phyloP scores from a whole-genome alignment of 2,888 invertebrate species.

The Gerris lacustris region DNA sequence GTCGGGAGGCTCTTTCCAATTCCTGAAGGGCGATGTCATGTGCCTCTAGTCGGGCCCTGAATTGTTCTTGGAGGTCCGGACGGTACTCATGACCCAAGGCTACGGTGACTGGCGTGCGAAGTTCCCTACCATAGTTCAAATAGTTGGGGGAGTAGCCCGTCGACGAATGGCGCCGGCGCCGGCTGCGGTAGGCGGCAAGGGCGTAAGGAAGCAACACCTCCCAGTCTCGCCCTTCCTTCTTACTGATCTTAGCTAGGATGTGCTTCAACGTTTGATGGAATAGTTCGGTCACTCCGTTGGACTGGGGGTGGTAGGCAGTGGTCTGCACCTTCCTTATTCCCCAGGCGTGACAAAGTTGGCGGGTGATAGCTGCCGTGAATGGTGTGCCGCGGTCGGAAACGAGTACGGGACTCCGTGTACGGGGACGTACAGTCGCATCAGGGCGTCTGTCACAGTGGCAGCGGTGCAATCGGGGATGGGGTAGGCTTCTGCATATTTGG shows the following conservation, averaged over 20 bases:
- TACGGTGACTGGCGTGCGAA: background rate
- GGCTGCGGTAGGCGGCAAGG: slow-evolving; percentile 6
- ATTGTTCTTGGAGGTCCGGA: no score
- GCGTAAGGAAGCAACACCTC: slow-evolving; percentile 5
- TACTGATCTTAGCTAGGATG: background rate
- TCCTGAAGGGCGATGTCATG: no score
- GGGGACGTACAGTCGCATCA: background rate
- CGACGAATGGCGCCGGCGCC: background rate
- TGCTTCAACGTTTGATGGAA: slow-evolving; percentile 30
- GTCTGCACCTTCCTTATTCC: slow-evolving; percentile 12
- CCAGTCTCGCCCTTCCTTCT: background rate
- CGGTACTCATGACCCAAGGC: background rate
- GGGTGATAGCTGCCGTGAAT: slow-evolving; percentile 28
- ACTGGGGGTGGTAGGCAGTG: slow-evolving; percentile 33
- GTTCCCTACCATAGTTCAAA: slow-evolving; percentile 11
- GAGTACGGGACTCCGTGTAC: slow-evolving; percentile 9
- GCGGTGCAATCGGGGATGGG: slow-evolving; percentile 26
- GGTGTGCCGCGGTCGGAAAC: slow-evolving; percentile 36
- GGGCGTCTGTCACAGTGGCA: background rate
- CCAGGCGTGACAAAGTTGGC: background rate
- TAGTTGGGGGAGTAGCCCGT: slow-evolving; percentile 12
- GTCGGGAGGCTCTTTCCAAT: no score
- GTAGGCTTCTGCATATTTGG: slow-evolving; percentile 31
- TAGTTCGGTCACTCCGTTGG: slow-evolving; percentile 33
- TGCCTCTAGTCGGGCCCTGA: no score